A percentile compares a stretch with the other conserved stretches of the same genome.
Evolutionary conservation across 2,113 vertebrate genomes (phyloP).

Genomic region (Eulemur rufifrons): DNA sequence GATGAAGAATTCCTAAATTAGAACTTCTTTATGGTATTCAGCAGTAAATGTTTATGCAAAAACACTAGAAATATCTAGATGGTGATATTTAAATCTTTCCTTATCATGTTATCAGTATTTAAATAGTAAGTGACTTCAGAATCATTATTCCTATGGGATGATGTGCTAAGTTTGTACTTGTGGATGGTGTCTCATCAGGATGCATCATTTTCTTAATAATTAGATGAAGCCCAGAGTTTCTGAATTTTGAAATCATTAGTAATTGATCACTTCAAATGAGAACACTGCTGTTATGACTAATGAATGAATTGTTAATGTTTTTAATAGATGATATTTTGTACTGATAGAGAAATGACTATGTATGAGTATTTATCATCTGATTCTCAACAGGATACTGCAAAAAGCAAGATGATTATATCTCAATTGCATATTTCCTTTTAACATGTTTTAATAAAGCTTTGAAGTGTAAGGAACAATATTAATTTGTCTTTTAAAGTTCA

Average conservation of each 20-base stretch:
- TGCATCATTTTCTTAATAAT: constrained; percentile 52
- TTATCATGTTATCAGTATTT: background rate
- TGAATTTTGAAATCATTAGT: constrained; percentile 72
- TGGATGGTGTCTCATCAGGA: background rate
- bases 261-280: constrained; percentile 66
- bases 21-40: background rate
- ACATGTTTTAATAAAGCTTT: constrained; percentile 49
- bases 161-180: background rate
- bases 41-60: background rate
- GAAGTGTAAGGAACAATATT: background rate
- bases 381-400: constrained; percentile 57
- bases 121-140: constrained; percentile 23
- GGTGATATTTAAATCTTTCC: background rate
- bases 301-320: constrained; percentile 67
- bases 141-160: background rate
- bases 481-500: background rate
- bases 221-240: constrained; percentile 41
- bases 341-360: constrained; percentile 65
- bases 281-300: constrained; percentile 70
- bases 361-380: background rate
- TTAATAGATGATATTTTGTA: constrained; percentile 53
- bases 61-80: background rate
- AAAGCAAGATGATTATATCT: constrained; percentile 50
- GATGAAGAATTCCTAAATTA: background rate
- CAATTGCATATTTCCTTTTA: constrained; percentile 44